A percentile compares a stretch with the other conserved stretches of the same genome.
These are phyloP conservation scores for Falco concolor DNA, from an alignment of 2,797 vertebrate genomes.

Conservation along the genomic window DNA sequence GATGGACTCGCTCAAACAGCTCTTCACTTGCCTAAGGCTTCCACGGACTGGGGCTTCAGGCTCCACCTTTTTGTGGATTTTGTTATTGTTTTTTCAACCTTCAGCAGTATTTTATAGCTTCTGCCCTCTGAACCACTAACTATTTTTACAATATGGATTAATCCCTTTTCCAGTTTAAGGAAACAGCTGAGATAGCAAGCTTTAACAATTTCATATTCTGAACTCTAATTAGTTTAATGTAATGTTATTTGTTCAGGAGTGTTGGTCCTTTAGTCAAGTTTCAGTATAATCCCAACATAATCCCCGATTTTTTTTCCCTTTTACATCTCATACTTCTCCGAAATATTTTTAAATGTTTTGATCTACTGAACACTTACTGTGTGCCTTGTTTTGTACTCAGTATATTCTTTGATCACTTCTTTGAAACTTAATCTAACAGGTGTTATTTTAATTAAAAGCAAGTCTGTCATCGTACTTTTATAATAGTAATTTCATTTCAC, in stretches of 20 bases:
- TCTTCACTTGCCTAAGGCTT: background rate
- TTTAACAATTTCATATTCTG: constrained; percentile 45
- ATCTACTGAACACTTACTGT: constrained; percentile 27
- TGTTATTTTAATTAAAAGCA: constrained; percentile 44
- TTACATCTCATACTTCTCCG: background rate
- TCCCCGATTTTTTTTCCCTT: background rate
- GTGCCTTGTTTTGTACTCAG: constrained; percentile 6
- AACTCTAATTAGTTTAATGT: constrained; percentile 50
- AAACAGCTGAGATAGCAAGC: constrained; percentile 57
- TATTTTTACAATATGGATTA: constrained; percentile 48
- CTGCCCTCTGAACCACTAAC: constrained; percentile 22
- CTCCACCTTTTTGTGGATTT: background rate
- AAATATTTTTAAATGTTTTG: constrained; percentile 25
- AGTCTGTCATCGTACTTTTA: background rate
- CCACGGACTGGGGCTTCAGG: background rate
- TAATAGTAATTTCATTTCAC: background rate
- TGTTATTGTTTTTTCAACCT: constrained; percentile 11
- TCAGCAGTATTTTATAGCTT: constrained; percentile 19
- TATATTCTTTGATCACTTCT: constrained; percentile 38
- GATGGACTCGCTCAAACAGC: background rate
- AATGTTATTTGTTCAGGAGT: constrained; percentile 53
- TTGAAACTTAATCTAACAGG: constrained; percentile 53
- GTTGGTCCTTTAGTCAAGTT: constrained; percentile 52
- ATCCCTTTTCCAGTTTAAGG: constrained; percentile 47
- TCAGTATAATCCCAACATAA: constrained; percentile 42